Evolutionary conservation across 2,797 vertebrate genomes (phyloP), one percentile per base, ranked within the genome.

Genomic region (Oreortyx pictus): DNA sequence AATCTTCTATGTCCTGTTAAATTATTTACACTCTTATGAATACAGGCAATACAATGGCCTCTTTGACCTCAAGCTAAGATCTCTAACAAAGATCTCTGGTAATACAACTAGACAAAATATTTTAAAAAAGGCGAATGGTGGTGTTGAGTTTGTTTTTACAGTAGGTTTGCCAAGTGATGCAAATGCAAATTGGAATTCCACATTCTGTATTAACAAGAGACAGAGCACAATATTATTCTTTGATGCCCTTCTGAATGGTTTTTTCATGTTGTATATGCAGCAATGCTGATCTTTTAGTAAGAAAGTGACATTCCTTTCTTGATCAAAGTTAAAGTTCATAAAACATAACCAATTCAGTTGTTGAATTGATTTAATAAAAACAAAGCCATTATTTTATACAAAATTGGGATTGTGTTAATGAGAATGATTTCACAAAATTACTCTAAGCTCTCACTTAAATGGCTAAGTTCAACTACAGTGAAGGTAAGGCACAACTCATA

Each of bases 21-120:
- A 93, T 95, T 96, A 89, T 95, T 96, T 95, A 89, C 76, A 81
- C 93, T 93, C 93, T 90, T 77, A 80, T 93, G 90, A 89, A 85
- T 82, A 86, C 84, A 93, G 85, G 90, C 90, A 90, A 68, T 77
- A 76, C 94, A 93, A 80, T 77, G 74, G 78, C 94, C 47, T 89
- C 83, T 94, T 93, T 94, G 90, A 94, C 93, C 94, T 93, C 84
- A 94, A 95, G 92, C 57, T 91, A 94, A 92, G 81, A 91, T 93
- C 77, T 88, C 67, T 87, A 91, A 95, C 91, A 96, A 95, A 94
- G 82, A 93, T 90, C 89, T 95, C 89, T 96, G 91, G 79, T 97
- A 95, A 92, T 83, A 78, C 71, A 96, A 92, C 93, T 92, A 95
- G 94, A 90, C 87, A 97, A 96, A 97, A 97, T 97, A 96, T 96